A percentile compares a stretch with the other conserved stretches of the same genome.
Conservation (phyloP, 2,797 vertebrate genomes). For the Phataginus tetradactyla region DNA sequence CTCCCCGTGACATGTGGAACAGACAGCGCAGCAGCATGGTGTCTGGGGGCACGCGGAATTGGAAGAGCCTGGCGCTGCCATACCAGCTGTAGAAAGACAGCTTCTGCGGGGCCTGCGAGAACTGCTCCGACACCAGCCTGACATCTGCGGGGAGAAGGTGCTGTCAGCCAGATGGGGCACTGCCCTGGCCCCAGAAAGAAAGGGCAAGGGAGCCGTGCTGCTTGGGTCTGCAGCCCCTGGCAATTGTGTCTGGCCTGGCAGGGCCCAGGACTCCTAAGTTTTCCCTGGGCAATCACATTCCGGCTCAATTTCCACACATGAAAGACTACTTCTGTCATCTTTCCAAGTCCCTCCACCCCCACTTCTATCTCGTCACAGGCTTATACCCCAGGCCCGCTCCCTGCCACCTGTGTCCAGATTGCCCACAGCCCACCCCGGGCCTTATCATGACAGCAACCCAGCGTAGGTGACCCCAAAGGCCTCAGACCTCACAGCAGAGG, state of each 20-base stretch:
- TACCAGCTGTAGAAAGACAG: constrained; percentile 95
- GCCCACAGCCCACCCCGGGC: not conserved
- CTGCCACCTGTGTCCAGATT: not conserved
- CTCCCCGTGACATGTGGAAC: constrained; percentile 88
- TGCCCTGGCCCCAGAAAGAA: not conserved
- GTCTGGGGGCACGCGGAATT: constrained; percentile 93
- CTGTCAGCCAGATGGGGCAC: not conserved
- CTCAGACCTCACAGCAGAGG: not conserved
- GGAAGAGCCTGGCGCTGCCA: constrained; percentile 92
- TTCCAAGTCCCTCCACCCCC: not conserved
- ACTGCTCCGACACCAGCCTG: constrained; percentile 91
- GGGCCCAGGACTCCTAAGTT: too few species aligned
- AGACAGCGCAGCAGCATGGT: constrained; percentile 92
- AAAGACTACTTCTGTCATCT: not conserved
- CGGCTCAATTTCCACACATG: not conserved
- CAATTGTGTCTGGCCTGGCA: not conserved
- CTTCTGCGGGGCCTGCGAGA: constrained; percentile 92
- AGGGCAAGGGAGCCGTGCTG: not conserved
- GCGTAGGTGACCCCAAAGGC: not conserved
- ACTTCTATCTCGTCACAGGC: not conserved
- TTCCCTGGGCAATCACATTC: not conserved
- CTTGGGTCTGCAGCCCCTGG: not conserved
- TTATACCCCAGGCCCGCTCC: not conserved
- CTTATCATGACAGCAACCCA: not conserved
- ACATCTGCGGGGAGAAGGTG: constrained; percentile 74